Base-by-base conservation (phyloP, 2,888 invertebrate species). In the Perithous albicinctus region DNA sequence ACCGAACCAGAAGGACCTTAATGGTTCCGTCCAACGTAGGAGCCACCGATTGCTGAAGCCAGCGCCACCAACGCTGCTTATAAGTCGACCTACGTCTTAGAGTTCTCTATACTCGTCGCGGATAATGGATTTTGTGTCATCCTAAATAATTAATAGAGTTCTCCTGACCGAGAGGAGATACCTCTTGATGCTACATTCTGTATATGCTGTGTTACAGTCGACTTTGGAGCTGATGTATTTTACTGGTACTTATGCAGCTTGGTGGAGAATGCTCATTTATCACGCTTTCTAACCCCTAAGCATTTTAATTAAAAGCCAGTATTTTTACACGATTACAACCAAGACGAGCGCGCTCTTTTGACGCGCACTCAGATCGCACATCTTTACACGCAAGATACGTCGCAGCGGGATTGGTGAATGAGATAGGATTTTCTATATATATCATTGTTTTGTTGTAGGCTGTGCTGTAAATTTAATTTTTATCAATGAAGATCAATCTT, bases 91-190 rank as follows among this genome's bases (percentile, higher is more conserved):
- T 85, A 82, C 85, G 86, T 86, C 85, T 56, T 63, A n/a, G 63
- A 43, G 12, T 46, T 82, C 77, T 70, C 66, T n/a, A n/a, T n/a
- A n/a, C 90, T 88, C 88, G 86, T 89, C 89, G 82, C 85, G 86
- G 86, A 88, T 91, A 92, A 92, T 92, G 91, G 91, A 92, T 92
- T 91, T 89, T 89, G 90, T 91, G 92, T 92, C 91, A 90, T 92
- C 92, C 89, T 59, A 89, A n/a, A 91, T 92, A 92, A 92, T 92
- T 92, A 92, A 92, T 92, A 91, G 92, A 91, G 91, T 91, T 90
- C 90, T 90, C 89, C 84, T 73, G 79, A 73, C 66, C 67, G 64
- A 77, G 51, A 75, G 59, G n/a, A n/a, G n/a, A n/a, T n/a, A n/a
- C n/a, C 66, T 79, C 74, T 74, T 15, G 56, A 26, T 63, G 64